Conservation (phyloP, 2,888 invertebrate species). For the Acanthoscelides obtectus region DNA sequence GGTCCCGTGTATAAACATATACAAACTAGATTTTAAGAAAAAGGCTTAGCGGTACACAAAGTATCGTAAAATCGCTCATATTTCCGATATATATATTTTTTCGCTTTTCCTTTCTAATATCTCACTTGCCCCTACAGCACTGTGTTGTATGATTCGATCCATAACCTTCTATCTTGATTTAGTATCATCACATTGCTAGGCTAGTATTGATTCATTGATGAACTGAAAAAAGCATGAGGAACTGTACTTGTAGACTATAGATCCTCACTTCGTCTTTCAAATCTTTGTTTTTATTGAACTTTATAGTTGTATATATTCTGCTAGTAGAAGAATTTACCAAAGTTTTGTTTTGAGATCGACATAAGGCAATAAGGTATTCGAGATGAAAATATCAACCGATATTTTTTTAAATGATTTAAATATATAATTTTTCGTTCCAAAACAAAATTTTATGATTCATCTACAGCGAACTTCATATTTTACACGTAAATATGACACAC, state of each 20-base stretch:
- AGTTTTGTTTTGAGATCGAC: not conserved
- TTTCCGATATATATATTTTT: slow-evolving; percentile 5
- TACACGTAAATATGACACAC: not conserved
- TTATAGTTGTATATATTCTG: too few relatives aligned
- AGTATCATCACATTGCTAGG: not conserved
- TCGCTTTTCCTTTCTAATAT: slow-evolving; percentile 13
- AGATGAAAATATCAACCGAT: not conserved
- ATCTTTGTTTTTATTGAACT: too few relatives aligned
- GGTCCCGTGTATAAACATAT: too few relatives aligned
- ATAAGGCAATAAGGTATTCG: not conserved
- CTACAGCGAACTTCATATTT: not conserved
- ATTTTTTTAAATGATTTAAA: not conserved
- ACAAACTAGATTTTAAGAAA: not conserved
- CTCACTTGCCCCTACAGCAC: slow-evolving; percentile 11
- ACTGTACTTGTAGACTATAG: not conserved
- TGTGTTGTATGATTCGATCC: slow-evolving; percentile 6
- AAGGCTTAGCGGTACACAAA: not conserved
- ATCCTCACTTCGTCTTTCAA: not conserved
- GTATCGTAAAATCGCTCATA: not conserved
- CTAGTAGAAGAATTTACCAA: too few relatives aligned
- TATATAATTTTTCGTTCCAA: not conserved
- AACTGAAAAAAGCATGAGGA: not conserved
- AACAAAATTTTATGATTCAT: not conserved
- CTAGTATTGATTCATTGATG: not conserved
- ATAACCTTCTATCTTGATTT: not conserved